Base-by-base conservation (phyloP, 2,797 vertebrate genomes). In the Pseudochirops corinnae region DNA sequence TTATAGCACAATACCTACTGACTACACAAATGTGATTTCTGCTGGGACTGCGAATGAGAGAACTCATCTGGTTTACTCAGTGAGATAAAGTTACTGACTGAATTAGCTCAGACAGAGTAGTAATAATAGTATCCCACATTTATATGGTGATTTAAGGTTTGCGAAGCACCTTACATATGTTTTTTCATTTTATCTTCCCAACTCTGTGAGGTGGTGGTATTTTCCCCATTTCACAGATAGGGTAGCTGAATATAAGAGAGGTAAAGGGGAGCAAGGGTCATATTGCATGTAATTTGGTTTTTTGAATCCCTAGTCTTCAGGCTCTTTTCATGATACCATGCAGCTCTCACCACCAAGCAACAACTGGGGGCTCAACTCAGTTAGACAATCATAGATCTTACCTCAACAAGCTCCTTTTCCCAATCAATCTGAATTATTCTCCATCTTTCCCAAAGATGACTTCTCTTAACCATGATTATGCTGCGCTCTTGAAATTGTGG, bases 391-490 rank as follows among this genome's bases (percentile, higher is more conserved):
- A 46, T 82, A 82, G 18, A 46, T 33, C 21, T 46, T 87, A 87
- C 12, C 28, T 91, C 53, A 33, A 55, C 52, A 28, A 52, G 16
- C 4, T 1, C 90, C 90, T 90, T 31, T 12, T 28, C 55, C 2
- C 90, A 31, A 2, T 55, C 29, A 31, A 91, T 2, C 14, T 50
- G 18, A 62, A 56, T 29, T 16, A 26, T 67, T 33, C 1, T 82
- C n/a, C 12, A 50, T 93, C n/a, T n/a, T 96, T 92, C 94, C 24
- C 46, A 56, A 93, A 98, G 98, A 97, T 97, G 96, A 7, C 26
- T 46, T 74, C 1, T 13, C 96, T 98, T 57, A n/a, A 33, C 5
- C 11, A 90, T 0, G 60, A 60, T 50, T 90, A 93, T 97, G 29
- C 9, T 0, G 91, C 96, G 3, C 94, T 98, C 74, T 56, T 31